These are phyloP conservation scores for Ceyx margarethae DNA, from an alignment of 2,113 vertebrate species.

Conservation along the genomic window DNA sequence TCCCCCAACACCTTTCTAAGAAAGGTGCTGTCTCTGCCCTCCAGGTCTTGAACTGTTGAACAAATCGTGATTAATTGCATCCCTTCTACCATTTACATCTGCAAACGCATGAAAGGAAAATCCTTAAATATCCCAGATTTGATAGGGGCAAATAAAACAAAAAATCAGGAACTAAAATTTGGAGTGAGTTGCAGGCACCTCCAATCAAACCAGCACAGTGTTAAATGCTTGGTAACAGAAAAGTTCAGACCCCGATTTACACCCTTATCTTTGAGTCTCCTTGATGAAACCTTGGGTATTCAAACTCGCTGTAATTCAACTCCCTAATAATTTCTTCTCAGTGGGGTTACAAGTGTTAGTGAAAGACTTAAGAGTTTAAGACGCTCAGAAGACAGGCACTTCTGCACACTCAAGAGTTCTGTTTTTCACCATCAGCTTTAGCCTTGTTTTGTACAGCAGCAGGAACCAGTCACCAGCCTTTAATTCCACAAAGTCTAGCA, in stretches of 20 bases:
- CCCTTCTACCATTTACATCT: neutral
- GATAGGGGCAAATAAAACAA: neutral
- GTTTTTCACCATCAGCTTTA: neutral
- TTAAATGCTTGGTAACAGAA: neutral
- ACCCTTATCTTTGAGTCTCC: neutral
- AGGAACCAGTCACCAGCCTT: neutral
- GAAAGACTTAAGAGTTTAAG: neutral
- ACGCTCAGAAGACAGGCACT: neutral
- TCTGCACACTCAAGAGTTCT: neutral
- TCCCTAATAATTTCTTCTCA: neutral
- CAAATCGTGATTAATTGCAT: neutral
- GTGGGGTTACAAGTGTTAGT: neutral
- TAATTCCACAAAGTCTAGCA: neutral
- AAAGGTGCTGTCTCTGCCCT: accelerated
- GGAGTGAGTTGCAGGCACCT: accelerated
- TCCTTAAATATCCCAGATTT: neutral
- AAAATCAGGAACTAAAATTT: neutral
- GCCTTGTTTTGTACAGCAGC: neutral
- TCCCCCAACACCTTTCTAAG: neutral
- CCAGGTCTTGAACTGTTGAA: neutral
- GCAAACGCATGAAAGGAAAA: accelerated
- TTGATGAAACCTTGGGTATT: neutral
- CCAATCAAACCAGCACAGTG: neutral
- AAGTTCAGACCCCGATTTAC: neutral
- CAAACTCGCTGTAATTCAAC: neutral